These are phyloP conservation scores for Protobothrops flavoviridis DNA, from an alignment of 2,113 vertebrate species.

Conservation along the genomic window DNA sequence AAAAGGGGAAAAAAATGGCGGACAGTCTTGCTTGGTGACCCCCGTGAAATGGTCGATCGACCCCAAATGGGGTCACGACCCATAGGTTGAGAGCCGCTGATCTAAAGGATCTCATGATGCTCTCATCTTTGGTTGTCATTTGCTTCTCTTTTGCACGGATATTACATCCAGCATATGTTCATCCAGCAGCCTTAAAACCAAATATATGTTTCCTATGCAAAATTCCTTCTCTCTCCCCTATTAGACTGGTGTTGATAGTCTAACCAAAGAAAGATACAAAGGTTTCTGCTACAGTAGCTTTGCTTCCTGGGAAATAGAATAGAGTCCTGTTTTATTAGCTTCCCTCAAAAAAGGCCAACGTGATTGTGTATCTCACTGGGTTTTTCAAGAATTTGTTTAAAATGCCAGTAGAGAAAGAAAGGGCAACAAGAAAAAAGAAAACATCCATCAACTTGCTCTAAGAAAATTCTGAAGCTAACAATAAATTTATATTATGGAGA, in stretches of 20 bases:
- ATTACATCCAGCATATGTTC: not conserved
- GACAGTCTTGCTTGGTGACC: too few relatives aligned
- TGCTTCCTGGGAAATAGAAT: not conserved
- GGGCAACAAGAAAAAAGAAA: not conserved
- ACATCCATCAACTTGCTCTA: not conserved
- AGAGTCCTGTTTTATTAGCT: not conserved
- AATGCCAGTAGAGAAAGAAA: not conserved
- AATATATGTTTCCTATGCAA: not conserved
- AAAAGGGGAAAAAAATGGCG: too few relatives aligned
- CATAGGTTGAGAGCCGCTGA: too few relatives aligned
- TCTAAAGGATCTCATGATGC: not conserved
- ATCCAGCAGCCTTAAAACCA: not conserved
- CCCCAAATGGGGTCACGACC: too few relatives aligned
- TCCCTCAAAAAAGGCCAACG: not conserved
- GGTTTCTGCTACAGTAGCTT: not conserved
- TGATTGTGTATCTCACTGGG: not conserved
- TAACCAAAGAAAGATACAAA: slow-evolving; percentile 8
- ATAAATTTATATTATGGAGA: not conserved
- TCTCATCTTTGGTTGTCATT: not conserved
- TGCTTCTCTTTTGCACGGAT: not conserved
- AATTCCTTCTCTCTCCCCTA: not conserved
- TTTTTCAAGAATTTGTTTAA: not conserved
- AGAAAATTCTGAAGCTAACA: not conserved
- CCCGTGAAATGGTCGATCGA: too few relatives aligned
- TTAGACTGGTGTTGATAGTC: not conserved